A percentile compares a stretch with the other conserved stretches of the same genome.
phyloP scores from a whole-genome alignment of 2,113 vertebrate species.

The Otocyon megalotis region DNA sequence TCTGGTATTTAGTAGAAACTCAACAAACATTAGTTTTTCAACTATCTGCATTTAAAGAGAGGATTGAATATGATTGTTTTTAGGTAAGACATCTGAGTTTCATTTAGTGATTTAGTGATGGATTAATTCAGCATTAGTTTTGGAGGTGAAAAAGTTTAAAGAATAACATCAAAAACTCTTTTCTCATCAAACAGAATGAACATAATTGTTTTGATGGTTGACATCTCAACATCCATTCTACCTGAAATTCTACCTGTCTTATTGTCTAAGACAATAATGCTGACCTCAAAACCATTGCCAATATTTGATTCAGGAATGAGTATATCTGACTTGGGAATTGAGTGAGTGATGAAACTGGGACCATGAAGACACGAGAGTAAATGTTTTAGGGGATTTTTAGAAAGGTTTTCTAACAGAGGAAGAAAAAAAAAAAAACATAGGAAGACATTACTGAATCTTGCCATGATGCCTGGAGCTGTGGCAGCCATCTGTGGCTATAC shows the following conservation, averaged over 20 bases:
- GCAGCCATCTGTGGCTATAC: neutral
- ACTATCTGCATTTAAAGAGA: neutral
- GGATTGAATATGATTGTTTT: neutral
- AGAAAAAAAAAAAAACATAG: neutral
- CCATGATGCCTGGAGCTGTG: neutral
- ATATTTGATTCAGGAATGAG: neutral
- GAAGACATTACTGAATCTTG: neutral
- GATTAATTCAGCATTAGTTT: neutral
- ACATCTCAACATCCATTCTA: neutral
- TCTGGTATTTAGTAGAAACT: neutral
- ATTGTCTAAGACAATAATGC: neutral
- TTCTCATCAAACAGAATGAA: neutral
- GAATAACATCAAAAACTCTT: neutral
- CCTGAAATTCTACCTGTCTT: neutral
- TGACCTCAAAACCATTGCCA: neutral
- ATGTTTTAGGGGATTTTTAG: neutral
- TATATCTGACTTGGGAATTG: neutral
- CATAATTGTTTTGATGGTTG: neutral
- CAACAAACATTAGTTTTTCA: neutral
- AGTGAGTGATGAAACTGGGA: neutral
- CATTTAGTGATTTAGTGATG: neutral
- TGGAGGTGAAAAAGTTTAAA: neutral
- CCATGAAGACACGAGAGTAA: neutral
- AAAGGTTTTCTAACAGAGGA: neutral
- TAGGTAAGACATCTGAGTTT: neutral